A percentile compares a stretch with the other conserved stretches of the same genome.
phyloP scores from a whole-genome alignment of 2,113 vertebrate genomes.

The Otolemur garnettii region DNA sequence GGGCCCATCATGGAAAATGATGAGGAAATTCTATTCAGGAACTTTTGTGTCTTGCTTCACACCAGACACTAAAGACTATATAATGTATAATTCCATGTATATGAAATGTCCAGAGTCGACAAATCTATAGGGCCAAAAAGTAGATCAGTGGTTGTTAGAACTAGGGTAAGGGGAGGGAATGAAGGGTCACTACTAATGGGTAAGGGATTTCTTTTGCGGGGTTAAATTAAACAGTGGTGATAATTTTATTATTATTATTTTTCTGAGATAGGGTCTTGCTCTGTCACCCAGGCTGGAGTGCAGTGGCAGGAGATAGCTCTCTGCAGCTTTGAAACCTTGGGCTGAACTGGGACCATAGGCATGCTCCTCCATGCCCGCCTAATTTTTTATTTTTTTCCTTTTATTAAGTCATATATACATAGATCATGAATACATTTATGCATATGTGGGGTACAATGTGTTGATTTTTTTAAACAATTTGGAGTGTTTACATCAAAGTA shows the following conservation, averaged over 20 bases:
- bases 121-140: conserved; percentile 23
- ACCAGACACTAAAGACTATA: not conserved
- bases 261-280: not conserved
- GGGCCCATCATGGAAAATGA: not conserved
- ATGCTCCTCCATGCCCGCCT: not conserved
- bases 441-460: too few species aligned
- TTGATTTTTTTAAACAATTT: too few species aligned
- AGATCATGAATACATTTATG: too few species aligned
- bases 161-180: not conserved
- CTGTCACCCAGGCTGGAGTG: not conserved
- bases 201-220: not conserved
- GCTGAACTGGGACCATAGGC: not conserved
- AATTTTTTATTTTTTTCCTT: not conserved
- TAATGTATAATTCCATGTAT: not conserved
- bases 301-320: too few species aligned
- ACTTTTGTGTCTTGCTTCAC: not conserved
- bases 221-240: not conserved
- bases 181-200: not conserved
- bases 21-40: not conserved
- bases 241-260: not conserved
- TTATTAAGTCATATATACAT: too few species aligned
- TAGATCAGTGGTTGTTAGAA: not conserved
- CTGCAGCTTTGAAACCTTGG: too few species aligned
- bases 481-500: too few species aligned
- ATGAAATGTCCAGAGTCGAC: not conserved